Conservation (phyloP, 2,888 invertebrate genomes). For the Phorcus lineatus region DNA sequence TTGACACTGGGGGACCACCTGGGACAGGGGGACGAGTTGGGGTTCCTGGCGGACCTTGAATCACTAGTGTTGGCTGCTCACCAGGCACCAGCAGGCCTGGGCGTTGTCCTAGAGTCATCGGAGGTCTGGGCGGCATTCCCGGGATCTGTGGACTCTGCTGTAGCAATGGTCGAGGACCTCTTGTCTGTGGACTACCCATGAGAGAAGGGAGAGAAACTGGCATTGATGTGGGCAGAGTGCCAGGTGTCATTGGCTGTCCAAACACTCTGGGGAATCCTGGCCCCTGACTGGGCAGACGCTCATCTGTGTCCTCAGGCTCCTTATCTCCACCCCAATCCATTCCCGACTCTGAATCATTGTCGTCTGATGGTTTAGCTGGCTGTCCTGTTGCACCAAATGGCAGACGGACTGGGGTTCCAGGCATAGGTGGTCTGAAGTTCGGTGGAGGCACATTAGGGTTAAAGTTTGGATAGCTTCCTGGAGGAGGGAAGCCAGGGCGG, state of each 20-base stretch:
- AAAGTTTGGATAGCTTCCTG: constrained; percentile 39
- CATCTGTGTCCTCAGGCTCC: constrained; percentile 25
- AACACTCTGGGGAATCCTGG: neutral
- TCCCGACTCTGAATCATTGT: constrained; percentile 27
- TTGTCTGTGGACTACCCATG: constrained; percentile 6
- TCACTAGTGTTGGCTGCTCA: constrained; percentile 4
- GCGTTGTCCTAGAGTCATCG: constrained; percentile 1
- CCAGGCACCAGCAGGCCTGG: constrained; percentile 16
- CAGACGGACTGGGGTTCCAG: constrained; percentile 36
- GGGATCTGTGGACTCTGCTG: constrained; percentile 1
- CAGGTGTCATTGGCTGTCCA: neutral
- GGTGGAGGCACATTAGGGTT: constrained; percentile 55
- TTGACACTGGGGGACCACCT: constrained; percentile 26
- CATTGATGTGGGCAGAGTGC: neutral
- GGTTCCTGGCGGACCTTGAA: constrained; percentile 25
- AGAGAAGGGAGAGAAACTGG: neutral
- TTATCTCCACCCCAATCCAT: constrained; percentile 25
- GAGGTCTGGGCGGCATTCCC: constrained; percentile 14
- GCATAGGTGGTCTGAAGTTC: constrained; percentile 54
- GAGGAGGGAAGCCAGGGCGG: constrained; percentile 53
- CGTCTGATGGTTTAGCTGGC: neutral
- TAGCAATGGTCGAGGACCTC: constrained; percentile 1
- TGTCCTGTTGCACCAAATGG: constrained; percentile 21
- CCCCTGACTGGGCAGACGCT: neutral
- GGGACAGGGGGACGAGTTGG: constrained; percentile 31